phyloP scores from a whole-genome alignment of 1,140 invertebrate genomes.

The Temnothorax curvispinosus region DNA sequence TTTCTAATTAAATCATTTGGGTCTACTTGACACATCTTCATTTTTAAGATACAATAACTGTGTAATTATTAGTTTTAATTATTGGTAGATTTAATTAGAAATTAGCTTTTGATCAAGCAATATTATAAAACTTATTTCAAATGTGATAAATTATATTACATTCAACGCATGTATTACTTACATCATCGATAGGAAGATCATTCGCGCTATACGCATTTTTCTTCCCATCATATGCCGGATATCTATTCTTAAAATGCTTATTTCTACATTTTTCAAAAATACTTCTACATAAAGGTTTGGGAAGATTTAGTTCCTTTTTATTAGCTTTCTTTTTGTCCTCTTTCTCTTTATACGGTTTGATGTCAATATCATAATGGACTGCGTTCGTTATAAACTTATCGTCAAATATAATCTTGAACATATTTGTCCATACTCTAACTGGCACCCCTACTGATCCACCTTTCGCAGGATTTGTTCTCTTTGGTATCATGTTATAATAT shows the following conservation, averaged over 20 bases:
- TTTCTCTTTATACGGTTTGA: conserved; percentile 83
- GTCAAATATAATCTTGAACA: conserved; percentile 85
- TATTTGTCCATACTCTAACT: conserved; percentile 86
- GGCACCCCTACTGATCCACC: conserved; percentile 83
- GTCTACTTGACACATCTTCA: too few species aligned
- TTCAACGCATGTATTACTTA: conserved; percentile 58
- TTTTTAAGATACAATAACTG: too few species aligned
- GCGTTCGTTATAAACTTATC: conserved; percentile 81
- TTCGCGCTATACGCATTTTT: conserved; percentile 88
- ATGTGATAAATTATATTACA: conserved; percentile 7
- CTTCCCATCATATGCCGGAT: conserved; percentile 91
- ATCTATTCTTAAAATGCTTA: conserved; percentile 73
- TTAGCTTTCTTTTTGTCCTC: not conserved
- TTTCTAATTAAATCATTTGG: too few species aligned
- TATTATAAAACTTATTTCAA: not conserved
- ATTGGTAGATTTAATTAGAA: too few species aligned
- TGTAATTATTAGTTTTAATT: too few species aligned
- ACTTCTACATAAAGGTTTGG: conserved; percentile 80
- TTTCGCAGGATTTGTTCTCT: conserved; percentile 57
- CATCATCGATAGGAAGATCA: conserved; percentile 73
- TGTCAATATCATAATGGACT: conserved; percentile 86
- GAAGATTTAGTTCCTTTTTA: not conserved
- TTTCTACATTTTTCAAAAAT: conserved; percentile 78
- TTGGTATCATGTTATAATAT: conserved; percentile 63
- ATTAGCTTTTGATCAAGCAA: conserved; percentile 21